These are phyloP conservation scores for Tachyglossus aculeatus DNA, from an alignment of 2,797 vertebrate species.

Conservation along the genomic window DNA sequence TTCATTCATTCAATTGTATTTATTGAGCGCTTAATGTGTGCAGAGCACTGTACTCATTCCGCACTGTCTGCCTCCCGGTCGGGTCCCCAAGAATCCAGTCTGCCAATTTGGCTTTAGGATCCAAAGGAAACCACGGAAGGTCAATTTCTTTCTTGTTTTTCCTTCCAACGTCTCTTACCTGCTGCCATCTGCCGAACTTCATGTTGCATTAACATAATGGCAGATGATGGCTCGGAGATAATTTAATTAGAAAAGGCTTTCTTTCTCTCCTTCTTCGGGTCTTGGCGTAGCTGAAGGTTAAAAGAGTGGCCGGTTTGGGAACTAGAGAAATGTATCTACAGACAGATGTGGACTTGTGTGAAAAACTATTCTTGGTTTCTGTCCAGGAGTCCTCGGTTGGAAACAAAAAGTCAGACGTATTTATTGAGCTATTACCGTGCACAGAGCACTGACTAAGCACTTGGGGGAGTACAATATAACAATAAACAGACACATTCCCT, in stretches of 20 bases:
- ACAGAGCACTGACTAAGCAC: too few species aligned
- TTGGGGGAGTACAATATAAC: too few species aligned
- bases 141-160: constrained; percentile 69
- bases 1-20: too few species aligned
- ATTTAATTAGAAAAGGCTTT: constrained; percentile 73
- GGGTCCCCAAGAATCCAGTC: constrained; percentile 45
- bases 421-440: too few species aligned
- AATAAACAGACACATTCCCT: too few species aligned
- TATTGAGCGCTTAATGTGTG: too few species aligned
- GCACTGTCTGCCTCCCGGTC: constrained; percentile 34
- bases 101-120: constrained; percentile 63
- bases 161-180: constrained; percentile 71
- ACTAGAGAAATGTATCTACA: constrained; percentile 20
- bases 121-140: constrained; percentile 73
- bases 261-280: constrained; percentile 58
- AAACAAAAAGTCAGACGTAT: too few species aligned
- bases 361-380: background rate
- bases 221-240: constrained; percentile 73
- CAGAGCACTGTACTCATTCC: too few species aligned
- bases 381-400: background rate
- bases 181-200: constrained; percentile 77
- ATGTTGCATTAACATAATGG: constrained; percentile 75
- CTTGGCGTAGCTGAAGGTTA: constrained; percentile 71
- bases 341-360: background rate
- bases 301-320: constrained; percentile 59